Percentiles rank a stretch among this genome's conserved stretches.
Evolutionary conservation across 2,888 invertebrate genomes (phyloP).

Genomic region (Sthenelais limicola): DNA sequence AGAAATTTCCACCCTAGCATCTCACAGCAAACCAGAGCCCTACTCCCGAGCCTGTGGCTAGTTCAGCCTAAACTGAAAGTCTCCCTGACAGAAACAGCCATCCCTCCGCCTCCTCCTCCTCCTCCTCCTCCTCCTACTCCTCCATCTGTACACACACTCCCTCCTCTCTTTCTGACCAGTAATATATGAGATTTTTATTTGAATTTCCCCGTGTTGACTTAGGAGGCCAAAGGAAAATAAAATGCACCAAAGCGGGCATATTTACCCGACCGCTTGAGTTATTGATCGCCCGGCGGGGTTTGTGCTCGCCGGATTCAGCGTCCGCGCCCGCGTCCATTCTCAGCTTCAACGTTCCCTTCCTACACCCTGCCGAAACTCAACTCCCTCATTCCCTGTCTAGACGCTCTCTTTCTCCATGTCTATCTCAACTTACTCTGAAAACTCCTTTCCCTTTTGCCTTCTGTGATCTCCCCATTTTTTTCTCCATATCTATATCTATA

Average conservation of each 20-base stretch:
- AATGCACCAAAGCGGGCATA: conserved; percentile 55
- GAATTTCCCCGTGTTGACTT: conserved; percentile 58
- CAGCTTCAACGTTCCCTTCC: background rate
- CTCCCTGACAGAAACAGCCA: too few species aligned
- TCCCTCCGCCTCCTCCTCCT: background rate
- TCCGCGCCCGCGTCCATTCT: background rate
- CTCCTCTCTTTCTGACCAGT: conserved; percentile 51
- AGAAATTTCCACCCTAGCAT: too few species aligned
- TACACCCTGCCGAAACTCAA: background rate
- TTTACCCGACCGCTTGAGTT: conserved; percentile 54
- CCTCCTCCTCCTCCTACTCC: conserved; percentile 10
- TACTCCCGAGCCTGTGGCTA: too few species aligned
- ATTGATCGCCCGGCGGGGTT: conserved; percentile 51
- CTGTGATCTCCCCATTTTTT: too few species aligned
- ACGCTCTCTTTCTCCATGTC: background rate
- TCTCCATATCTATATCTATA: too few species aligned
- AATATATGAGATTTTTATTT: conserved; percentile 61
- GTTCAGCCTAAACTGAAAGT: too few species aligned
- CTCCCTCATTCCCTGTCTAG: background rate
- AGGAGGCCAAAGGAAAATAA: conserved; percentile 59
- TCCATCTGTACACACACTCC: background rate
- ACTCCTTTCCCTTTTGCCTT: too few species aligned
- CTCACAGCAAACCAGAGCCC: too few species aligned
- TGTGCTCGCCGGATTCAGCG: background rate
- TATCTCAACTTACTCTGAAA: background rate